Conservation (phyloP, 2,888 invertebrate genomes). For the Parapristionchus giblindavisi region DNA sequence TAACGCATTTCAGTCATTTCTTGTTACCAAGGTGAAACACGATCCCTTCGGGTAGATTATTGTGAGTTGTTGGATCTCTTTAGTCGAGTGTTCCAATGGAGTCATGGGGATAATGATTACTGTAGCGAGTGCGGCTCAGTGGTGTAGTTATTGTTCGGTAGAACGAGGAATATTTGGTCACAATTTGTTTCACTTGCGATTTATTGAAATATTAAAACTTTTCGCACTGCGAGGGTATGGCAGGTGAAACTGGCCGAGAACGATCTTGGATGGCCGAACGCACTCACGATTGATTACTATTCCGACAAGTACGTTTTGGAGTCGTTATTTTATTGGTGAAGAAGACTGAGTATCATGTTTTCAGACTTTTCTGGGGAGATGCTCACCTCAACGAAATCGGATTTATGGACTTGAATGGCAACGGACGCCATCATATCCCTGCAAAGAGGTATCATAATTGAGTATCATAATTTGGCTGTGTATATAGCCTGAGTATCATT, state of each 20-base stretch:
- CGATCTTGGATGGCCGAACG: constrained; percentile 98
- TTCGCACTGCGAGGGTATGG: too few relatives aligned
- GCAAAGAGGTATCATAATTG: constrained; percentile 32
- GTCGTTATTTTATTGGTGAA: neutral
- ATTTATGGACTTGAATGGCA: constrained; percentile 84
- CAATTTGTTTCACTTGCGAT: too few relatives aligned
- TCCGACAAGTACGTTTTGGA: constrained; percentile 78
- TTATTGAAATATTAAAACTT: too few relatives aligned
- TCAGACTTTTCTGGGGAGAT: constrained; percentile 88
- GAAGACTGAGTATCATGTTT: constrained; percentile 21
- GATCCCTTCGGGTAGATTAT: too few relatives aligned
- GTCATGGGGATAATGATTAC: too few relatives aligned
- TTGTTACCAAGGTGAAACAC: too few relatives aligned
- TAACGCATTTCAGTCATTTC: too few relatives aligned
- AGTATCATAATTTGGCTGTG: neutral
- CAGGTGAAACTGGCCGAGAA: constrained; percentile 85
- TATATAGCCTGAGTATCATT: neutral
- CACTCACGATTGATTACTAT: constrained; percentile 93
- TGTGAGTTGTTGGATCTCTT: too few relatives aligned
- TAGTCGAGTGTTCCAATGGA: too few relatives aligned
- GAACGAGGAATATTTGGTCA: too few relatives aligned
- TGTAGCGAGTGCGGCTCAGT: too few relatives aligned
- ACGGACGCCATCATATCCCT: constrained; percentile 77
- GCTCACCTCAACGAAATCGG: constrained; percentile 98
- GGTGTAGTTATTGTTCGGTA: too few relatives aligned